A percentile compares a stretch with the other conserved stretches of the same genome.
Evolutionary conservation across 2,113 vertebrate species (phyloP).

Genomic region (Motacilla tschutschensis): DNA sequence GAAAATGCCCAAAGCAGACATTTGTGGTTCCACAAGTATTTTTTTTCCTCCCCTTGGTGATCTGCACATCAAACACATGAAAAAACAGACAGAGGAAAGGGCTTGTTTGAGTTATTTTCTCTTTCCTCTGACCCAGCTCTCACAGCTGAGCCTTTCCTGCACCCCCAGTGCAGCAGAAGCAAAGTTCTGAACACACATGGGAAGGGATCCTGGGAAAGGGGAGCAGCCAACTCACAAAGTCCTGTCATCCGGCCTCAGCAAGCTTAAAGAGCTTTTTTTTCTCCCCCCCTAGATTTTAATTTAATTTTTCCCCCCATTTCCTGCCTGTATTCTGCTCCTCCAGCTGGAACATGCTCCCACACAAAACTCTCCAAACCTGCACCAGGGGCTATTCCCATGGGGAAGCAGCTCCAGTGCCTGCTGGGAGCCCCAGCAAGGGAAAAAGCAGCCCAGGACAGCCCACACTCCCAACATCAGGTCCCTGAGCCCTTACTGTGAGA

Average conservation of each 20-base stretch:
- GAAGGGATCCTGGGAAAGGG: neutral
- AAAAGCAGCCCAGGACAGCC: neutral
- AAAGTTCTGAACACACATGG: neutral
- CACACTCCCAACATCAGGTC: accelerated
- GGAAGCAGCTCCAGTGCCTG: neutral
- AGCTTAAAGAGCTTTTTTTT: neutral
- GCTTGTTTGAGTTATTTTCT: neutral
- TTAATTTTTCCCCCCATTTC: neutral
- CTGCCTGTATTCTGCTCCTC: neutral
- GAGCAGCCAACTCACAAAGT: neutral
- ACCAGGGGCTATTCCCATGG: neutral
- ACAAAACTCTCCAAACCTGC: neutral
- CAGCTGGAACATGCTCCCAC: neutral
- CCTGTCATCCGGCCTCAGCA: neutral
- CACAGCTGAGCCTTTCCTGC: neutral
- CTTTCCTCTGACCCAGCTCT: neutral
- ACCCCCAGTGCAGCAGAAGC: neutral
- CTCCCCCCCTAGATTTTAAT: neutral
- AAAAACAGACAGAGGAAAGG: neutral
- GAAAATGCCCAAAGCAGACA: neutral
- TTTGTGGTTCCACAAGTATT: neutral
- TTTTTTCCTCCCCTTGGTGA: neutral
- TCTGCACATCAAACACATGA: neutral
- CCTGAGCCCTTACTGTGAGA: accelerated
- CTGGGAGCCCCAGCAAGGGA: neutral